A percentile compares a stretch with the other conserved stretches of the same genome.
These are phyloP conservation scores for Eulemur mongoz DNA, from an alignment of 2,797 vertebrate species.

Conservation along the genomic window DNA sequence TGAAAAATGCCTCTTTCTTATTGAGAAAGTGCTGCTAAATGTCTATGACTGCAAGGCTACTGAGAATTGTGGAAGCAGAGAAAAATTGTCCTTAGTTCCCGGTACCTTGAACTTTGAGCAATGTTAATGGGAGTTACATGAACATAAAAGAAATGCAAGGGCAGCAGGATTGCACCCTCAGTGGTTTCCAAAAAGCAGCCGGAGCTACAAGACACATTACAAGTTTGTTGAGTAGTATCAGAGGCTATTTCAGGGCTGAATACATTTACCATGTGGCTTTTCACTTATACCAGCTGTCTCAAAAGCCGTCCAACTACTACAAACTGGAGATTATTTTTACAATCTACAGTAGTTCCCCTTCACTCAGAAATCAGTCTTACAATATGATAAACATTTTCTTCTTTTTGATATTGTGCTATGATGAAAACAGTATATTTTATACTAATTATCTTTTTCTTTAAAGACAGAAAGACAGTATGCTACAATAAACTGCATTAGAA, in stretches of 20 bases:
- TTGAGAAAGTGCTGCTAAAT: conserved; percentile 47
- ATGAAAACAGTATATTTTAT: background rate
- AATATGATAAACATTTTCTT: background rate
- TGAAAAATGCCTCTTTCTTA: conserved; percentile 33
- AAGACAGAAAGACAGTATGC: background rate
- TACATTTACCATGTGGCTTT: conserved; percentile 29
- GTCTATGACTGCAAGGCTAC: conserved; percentile 43
- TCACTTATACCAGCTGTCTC: conserved; percentile 47
- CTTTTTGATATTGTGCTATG: background rate
- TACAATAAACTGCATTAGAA: background rate
- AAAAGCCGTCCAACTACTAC: background rate
- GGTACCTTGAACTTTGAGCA: conserved; percentile 63
- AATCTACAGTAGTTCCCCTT: background rate
- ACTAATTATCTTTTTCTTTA: background rate
- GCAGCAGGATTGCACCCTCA: conserved; percentile 48
- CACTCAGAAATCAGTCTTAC: background rate
- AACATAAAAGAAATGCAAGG: conserved; percentile 60
- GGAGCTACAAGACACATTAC: conserved; percentile 9
- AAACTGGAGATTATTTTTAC: background rate
- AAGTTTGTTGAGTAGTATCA: conserved; percentile 21
- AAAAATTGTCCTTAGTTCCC: conserved; percentile 18
- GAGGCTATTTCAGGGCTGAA: conserved; percentile 62
- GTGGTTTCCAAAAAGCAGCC: conserved; percentile 43
- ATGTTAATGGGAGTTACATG: conserved; percentile 53
- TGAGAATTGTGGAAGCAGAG: conserved; percentile 50